Evolutionary conservation across 2,888 invertebrate species (phyloP), one percentile per base, ranked within the genome.

Genomic region (Monochamus alternatus): DNA sequence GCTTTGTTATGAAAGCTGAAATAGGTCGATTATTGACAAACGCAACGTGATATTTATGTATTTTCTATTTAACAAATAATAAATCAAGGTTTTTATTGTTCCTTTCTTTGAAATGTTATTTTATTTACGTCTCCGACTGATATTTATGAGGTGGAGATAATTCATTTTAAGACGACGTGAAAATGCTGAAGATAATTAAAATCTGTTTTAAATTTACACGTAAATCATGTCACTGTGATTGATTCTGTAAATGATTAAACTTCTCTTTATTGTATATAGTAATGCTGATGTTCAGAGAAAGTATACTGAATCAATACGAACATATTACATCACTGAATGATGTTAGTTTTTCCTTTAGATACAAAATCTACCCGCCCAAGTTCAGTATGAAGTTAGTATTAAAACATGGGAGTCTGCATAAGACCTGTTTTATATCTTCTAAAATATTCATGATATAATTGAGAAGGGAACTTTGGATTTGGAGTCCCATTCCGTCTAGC

Each of bases 71-170:
- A 63, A 75, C 75, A 69, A 77, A 78, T 77, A 80, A 80, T 80
- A 80, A 80, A 78, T 80, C 80, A 78, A 73, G 30, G 55, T 74
- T 80, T 80, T 76, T 75, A 74, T 73, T 70, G 60, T 74, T 70
- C 69, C 72, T 76, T 79, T 75, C 80, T 80, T 75, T 69, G 77
- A 80, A 80, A 78, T 63, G 75, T 74, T 78, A 80, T 80, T 80
- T 80, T 75, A 71, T 77, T 75, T 76, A 74, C 77, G 78, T 78
- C 80, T 76, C 78, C 67, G 77, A 59, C 65, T 66, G 59, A 77
- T 77, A 80, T 80, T 80, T 80, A 80, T 76, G 80, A 75, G 75
- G 78, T 75, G 76, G 63, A 80, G 78, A 77, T 80, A 80, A 80
- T 80, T 80, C 78, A 77, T 77, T 80, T 79, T 75, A 77, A 80